Conservation (phyloP, 2,888 invertebrate species). For the Chrysotoxum bicinctum region DNA sequence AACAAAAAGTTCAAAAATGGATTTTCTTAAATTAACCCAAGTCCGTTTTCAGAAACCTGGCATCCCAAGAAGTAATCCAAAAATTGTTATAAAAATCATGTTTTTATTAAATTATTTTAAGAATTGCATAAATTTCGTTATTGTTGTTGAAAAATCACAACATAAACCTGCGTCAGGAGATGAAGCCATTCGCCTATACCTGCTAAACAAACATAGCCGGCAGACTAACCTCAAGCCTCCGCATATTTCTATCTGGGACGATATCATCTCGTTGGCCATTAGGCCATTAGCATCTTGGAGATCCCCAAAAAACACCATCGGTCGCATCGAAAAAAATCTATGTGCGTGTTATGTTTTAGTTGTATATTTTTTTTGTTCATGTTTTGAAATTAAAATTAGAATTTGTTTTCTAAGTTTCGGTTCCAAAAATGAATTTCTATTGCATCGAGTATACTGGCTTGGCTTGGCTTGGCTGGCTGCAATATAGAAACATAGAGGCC, state of each 20-base stretch:
- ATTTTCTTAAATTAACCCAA: too few relatives aligned
- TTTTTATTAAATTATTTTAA: too few relatives aligned
- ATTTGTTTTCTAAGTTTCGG: slow-evolving; percentile 53
- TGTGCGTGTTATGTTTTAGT: not conserved
- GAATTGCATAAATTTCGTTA: not conserved
- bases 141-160: slow-evolving; percentile 11
- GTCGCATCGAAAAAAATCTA: slow-evolving; percentile 14
- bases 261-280: slow-evolving; percentile 60
- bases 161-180: not conserved
- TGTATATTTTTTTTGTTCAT: not conserved
- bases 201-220: slow-evolving; percentile 23
- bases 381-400: slow-evolving; percentile 59
- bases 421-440: slow-evolving; percentile 62
- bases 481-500: slow-evolving; percentile 1
- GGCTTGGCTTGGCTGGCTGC: too few relatives aligned
- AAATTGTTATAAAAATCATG: not conserved
- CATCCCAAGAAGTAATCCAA: not conserved
- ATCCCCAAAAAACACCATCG: slow-evolving; percentile 24
- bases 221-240: slow-evolving; percentile 24
- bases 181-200: slow-evolving; percentile 1
- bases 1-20: too few relatives aligned
- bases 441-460: slow-evolving; percentile 22
- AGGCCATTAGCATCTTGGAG: slow-evolving; percentile 66
- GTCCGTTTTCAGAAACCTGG: not conserved
- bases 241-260: slow-evolving; percentile 60